Percentiles rank a stretch among this genome's conserved stretches.
Evolutionary conservation across 2,888 invertebrate species (phyloP).

Genomic region (Phyto melanocephala): DNA sequence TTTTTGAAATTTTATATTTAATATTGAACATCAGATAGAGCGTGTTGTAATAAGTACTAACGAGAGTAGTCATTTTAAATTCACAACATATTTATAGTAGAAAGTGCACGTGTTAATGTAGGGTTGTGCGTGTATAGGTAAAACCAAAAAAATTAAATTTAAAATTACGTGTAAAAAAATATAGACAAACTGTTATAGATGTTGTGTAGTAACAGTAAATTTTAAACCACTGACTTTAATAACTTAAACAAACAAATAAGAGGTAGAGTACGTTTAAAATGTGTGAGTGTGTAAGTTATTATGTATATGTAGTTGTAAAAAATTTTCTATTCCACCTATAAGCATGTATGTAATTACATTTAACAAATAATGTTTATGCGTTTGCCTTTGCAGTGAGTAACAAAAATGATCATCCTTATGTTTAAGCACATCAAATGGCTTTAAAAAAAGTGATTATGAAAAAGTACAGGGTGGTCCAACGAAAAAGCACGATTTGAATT

Average conservation of each 20-base stretch:
- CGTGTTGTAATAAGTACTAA: constrained; percentile 16
- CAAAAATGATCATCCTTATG: neutral
- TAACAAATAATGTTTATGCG: neutral
- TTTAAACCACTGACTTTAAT: constrained; percentile 59
- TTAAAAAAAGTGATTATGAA: neutral
- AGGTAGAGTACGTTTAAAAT: neutral
- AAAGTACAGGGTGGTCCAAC: too few species aligned
- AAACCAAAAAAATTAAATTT: constrained; percentile 38
- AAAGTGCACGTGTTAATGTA: neutral
- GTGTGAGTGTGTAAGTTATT: neutral
- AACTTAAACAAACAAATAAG: constrained; percentile 40
- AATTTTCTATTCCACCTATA: constrained; percentile 14
- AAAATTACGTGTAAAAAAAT: constrained; percentile 27
- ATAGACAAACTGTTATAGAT: neutral
- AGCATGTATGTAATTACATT: neutral
- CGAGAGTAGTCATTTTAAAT: constrained; percentile 41
- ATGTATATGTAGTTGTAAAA: neutral
- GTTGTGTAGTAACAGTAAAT: constrained; percentile 33
- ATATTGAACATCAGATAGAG: neutral
- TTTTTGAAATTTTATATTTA: constrained; percentile 17
- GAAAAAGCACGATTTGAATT: too few species aligned
- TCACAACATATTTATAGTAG: neutral
- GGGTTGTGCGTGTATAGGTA: neutral
- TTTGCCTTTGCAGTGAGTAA: neutral
- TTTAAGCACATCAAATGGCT: too few species aligned